Evolutionary conservation across 2,797 vertebrate species (phyloP).

Genomic region (Spheniscus humboldti): DNA sequence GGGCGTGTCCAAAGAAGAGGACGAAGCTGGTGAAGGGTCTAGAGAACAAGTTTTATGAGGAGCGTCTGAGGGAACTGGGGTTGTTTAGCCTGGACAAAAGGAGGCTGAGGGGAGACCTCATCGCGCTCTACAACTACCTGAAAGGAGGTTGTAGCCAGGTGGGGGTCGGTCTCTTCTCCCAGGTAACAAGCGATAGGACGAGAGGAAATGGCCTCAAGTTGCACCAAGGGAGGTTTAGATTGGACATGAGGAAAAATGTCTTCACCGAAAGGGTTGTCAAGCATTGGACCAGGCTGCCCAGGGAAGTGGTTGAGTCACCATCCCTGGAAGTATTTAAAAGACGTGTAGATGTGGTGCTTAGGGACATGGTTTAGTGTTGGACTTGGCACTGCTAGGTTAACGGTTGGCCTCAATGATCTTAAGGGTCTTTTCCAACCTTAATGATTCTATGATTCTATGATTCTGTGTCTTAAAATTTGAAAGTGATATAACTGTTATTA

Average conservation of each 20-base stretch:
- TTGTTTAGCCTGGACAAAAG: no score
- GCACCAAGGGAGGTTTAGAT: background rate
- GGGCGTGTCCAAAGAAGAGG: no score
- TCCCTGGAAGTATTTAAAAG: background rate
- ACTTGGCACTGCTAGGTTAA: no score
- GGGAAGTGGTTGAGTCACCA: background rate
- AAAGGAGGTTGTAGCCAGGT: no score
- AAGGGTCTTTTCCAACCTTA: background rate
- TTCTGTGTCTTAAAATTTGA: background rate
- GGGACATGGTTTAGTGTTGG: background rate
- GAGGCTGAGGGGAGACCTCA: no score
- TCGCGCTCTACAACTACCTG: no score
- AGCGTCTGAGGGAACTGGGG: no score
- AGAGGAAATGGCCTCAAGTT: background rate
- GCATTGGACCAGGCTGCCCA: background rate
- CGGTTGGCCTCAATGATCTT: background rate
- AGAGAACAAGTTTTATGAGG: no score
- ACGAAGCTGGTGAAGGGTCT: no score
- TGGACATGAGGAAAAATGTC: background rate
- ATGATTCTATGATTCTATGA: background rate
- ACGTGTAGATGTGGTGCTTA: background rate
- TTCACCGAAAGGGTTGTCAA: background rate
- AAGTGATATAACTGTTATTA: background rate
- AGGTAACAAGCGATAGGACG: background rate
- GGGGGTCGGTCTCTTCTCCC: no score